Evolutionary conservation across 1,140 invertebrate genomes (phyloP).

Genomic region (Orchesella cincta): DNA sequence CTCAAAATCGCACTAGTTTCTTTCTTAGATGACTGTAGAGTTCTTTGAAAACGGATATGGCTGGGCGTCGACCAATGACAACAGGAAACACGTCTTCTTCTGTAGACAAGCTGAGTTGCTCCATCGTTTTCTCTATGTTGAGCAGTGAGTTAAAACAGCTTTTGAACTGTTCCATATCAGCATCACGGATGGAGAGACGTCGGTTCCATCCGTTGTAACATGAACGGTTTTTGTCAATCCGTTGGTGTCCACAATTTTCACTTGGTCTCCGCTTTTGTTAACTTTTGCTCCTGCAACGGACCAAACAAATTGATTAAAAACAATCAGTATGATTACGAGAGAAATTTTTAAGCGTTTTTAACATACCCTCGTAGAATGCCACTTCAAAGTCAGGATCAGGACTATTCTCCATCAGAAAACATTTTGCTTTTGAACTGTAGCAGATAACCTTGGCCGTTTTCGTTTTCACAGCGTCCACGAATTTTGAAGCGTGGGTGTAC

Average conservation of each 20-base stretch:
- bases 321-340: neutral
- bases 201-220: neutral
- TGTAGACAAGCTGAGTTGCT: neutral
- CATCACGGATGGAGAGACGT: neutral
- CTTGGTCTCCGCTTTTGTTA: neutral
- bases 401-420: conserved; percentile 11
- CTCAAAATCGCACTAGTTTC: neutral
- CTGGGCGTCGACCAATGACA: neutral
- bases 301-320: neutral
- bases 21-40: neutral
- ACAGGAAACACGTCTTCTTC: neutral
- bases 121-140: neutral
- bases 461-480: neutral
- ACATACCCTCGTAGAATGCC: neutral
- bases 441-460: conserved; percentile 7
- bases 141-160: neutral
- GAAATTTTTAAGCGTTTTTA: neutral
- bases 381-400: neutral
- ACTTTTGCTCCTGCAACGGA: conserved; percentile 1
- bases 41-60: neutral
- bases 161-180: conserved; percentile 14
- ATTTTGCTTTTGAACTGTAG: conserved; percentile 5
- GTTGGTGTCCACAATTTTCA: conserved; percentile 55
- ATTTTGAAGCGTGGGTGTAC: neutral
- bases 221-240: neutral